These are phyloP conservation scores for Stegodyphus mimosarum DNA, from an alignment of 1,140 invertebrate species.

Conservation along the genomic window DNA sequence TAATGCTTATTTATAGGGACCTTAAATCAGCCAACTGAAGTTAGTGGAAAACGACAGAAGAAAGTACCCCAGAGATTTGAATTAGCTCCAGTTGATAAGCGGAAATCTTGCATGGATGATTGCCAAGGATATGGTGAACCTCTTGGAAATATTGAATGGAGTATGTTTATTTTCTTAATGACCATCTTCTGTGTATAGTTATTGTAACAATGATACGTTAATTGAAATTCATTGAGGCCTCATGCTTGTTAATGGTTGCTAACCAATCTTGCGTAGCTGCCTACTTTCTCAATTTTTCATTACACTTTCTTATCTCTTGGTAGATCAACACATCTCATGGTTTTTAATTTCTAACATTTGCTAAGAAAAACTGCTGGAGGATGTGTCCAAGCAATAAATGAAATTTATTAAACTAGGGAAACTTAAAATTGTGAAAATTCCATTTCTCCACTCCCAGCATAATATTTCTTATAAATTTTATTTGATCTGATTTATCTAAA, in stretches of 20 bases:
- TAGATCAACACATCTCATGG: too few relatives aligned
- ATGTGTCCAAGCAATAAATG: too few relatives aligned
- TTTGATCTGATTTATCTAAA: too few relatives aligned
- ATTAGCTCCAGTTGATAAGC: conserved; percentile 31
- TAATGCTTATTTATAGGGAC: conserved; percentile 17
- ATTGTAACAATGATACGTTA: not conserved
- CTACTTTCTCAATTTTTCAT: too few relatives aligned
- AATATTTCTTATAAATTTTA: too few relatives aligned
- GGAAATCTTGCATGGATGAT: conserved; percentile 20
- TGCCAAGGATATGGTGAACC: conserved; percentile 19
- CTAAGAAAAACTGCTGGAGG: too few relatives aligned
- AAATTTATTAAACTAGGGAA: too few relatives aligned
- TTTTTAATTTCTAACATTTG: too few relatives aligned
- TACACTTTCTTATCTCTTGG: too few relatives aligned
- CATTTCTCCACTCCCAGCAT: too few relatives aligned
- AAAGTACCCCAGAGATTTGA: conserved; percentile 44
- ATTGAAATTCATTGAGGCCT: not conserved
- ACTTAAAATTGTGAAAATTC: too few relatives aligned
- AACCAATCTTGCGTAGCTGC: not conserved
- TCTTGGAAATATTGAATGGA: conserved; percentile 39
- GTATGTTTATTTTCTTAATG: not conserved
- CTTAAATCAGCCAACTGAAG: conserved; percentile 23
- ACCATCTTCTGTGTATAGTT: not conserved
- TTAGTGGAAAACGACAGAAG: conserved; percentile 45
- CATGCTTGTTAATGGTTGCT: too few relatives aligned